phyloP scores from a whole-genome alignment of 2,888 invertebrate genomes.

The Apocheima hispidaria region DNA sequence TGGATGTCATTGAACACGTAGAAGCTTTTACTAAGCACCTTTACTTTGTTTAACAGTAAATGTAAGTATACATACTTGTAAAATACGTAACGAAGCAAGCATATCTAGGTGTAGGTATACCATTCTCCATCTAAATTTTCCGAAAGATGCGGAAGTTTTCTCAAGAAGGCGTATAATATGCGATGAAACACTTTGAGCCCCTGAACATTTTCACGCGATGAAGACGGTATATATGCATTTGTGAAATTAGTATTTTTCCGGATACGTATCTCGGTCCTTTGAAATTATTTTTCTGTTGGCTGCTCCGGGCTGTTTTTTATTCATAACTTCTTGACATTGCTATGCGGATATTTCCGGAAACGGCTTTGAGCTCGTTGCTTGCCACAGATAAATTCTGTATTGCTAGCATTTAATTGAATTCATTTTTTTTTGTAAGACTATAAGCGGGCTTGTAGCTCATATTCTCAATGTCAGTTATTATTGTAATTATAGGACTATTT shows the following conservation, averaged over 20 bases:
- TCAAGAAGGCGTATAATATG: constrained; percentile 26
- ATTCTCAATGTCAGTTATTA: background rate
- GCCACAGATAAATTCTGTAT: too few species aligned
- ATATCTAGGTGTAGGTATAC: background rate
- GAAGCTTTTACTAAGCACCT: too few species aligned
- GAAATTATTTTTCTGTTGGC: constrained; percentile 37
- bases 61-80: too few species aligned
- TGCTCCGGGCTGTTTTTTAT: constrained; percentile 32
- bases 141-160: constrained; percentile 20
- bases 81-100: background rate
- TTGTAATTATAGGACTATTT: too few species aligned
- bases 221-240: constrained; percentile 42
- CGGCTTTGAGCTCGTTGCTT: constrained; percentile 24
- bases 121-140: constrained; percentile 14
- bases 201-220: constrained; percentile 21
- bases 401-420: constrained; percentile 28
- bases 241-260: constrained; percentile 43
- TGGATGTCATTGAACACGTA: too few species aligned
- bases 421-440: constrained; percentile 7
- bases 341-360: constrained; percentile 22
- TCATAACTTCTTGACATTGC: constrained; percentile 39
- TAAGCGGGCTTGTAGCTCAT: background rate
- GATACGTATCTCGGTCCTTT: constrained; percentile 16
- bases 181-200: constrained; percentile 22
- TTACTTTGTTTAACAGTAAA: too few species aligned